phyloP scores from a whole-genome alignment of 1,140 invertebrate genomes.

The Polyergus mexicanus region DNA sequence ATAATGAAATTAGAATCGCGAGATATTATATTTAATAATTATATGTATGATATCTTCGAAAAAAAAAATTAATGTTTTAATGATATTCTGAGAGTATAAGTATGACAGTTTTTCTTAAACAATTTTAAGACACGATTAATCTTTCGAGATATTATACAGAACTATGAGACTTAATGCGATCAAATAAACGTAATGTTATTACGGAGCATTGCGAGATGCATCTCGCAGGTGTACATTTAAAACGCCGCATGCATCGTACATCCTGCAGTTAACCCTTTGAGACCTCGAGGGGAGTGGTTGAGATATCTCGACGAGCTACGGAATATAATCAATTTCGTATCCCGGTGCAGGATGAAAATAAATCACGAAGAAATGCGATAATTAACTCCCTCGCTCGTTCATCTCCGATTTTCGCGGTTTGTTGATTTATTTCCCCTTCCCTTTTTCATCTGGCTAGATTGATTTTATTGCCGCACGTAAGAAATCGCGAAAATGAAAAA shows the following conservation, averaged over 20 bases:
- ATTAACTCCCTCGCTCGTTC: constrained; percentile 55
- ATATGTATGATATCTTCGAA: background rate
- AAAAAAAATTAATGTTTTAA: background rate
- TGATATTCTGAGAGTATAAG: background rate
- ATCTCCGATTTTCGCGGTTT: constrained; percentile 37
- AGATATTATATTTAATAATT: too few relatives aligned
- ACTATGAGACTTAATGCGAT: constrained; percentile 18
- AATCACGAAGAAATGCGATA: constrained; percentile 61
- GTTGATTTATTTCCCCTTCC: constrained; percentile 34
- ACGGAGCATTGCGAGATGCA: constrained; percentile 18
- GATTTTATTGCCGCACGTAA: constrained; percentile 24
- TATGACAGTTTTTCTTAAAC: background rate
- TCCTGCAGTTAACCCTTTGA: constrained; percentile 51
- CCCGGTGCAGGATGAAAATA: constrained; percentile 69
- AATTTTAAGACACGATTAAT: constrained; percentile 5
- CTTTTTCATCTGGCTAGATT: constrained; percentile 4
- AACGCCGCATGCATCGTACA: constrained; percentile 43
- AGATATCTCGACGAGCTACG: constrained; percentile 56
- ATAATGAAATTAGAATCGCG: background rate
- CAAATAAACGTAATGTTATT: constrained; percentile 45
- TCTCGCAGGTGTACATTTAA: constrained; percentile 48
- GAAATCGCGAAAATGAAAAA: background rate
- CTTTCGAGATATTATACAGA: background rate
- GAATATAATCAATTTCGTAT: constrained; percentile 64
- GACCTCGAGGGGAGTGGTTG: constrained; percentile 53